Evolutionary conservation across 1,140 invertebrate genomes (phyloP), one percentile per base, ranked within the genome.

Genomic region (Catajapyx aquilonaris): DNA sequence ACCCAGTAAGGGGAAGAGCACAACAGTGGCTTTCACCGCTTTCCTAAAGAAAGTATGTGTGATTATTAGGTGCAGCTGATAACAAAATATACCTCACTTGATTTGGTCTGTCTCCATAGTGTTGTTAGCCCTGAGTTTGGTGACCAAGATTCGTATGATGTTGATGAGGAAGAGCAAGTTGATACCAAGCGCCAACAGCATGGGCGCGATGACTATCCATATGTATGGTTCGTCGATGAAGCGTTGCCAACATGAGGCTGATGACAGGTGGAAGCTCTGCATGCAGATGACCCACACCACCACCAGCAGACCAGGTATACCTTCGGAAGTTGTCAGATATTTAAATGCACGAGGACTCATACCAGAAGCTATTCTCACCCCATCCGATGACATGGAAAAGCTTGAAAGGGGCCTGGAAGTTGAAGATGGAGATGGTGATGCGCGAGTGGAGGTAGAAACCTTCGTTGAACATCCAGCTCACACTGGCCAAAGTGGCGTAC

Each of bases 391-490:
- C 34, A 20, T 60, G 49, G 43, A 64, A 65, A 34, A 62, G 48
- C 46, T 52, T 52, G 32, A 65, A 57, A n/a, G 53, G 47, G 49
- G 56, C 44, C 48, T 56, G 40, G 47, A 54, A 19, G 49, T 61
- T 28, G 52, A 63, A 66, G 1, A 69, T 59, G 37, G 65, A 61
- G 5, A 64, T 58, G 3, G 62, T 60, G 2, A 46, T 31, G 11
- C 33, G 33, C n/a, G 33, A 34, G 45, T 65, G 62, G 0, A 68
- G 52, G 37, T 65, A 64, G 1, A 65, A 46, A 3, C 64, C 65
- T 45, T 68, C 64, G 2, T 65, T 55, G 44, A 68, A 64, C 64
- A 68, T 69, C 66, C 66, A 69, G 48, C 60, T 62, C 42, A 66
- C 60, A 38, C 56, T 62, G 10, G 61, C 52, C 33, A 59, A 51